Evolutionary conservation across 2,113 vertebrate genomes (phyloP).

Genomic region (Geothlypis trichas): DNA sequence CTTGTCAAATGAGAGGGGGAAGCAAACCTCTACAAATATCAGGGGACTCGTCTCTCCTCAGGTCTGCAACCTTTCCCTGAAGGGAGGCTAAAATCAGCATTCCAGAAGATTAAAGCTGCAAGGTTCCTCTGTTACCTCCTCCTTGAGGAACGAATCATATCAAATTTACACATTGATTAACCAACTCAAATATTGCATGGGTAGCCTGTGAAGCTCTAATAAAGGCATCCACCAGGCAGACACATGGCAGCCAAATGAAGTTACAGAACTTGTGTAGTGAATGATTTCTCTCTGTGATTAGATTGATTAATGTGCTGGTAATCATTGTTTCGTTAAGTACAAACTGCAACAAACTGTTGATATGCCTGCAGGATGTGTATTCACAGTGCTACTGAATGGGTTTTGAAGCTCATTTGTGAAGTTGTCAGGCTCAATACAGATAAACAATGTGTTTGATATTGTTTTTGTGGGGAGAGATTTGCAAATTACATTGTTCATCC

Average conservation of each 20-base stretch:
- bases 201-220: not conserved
- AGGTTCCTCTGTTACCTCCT: not conserved
- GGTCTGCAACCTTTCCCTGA: not conserved
- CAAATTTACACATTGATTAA: not conserved
- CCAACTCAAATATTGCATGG: not conserved
- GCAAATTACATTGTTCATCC: conserved; percentile 35
- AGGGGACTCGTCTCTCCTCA: not conserved
- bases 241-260: not conserved
- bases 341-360: conserved; percentile 21
- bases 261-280: not conserved
- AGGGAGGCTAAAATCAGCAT: not conserved
- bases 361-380: not conserved
- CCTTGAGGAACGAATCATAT: not conserved
- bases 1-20: not conserved
- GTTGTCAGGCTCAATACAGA: not conserved
- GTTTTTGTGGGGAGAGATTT: not conserved
- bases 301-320: conserved; percentile 38
- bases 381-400: not conserved
- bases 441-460: conserved; percentile 27
- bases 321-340: conserved; percentile 1
- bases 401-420: conserved; percentile 38
- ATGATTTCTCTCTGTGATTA: conserved; percentile 18
- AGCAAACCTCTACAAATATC: not conserved
- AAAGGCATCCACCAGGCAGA: not conserved
- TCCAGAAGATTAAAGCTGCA: not conserved